Conservation (phyloP, 2,888 invertebrate genomes). For the Leptinotarsa peninsularis region DNA sequence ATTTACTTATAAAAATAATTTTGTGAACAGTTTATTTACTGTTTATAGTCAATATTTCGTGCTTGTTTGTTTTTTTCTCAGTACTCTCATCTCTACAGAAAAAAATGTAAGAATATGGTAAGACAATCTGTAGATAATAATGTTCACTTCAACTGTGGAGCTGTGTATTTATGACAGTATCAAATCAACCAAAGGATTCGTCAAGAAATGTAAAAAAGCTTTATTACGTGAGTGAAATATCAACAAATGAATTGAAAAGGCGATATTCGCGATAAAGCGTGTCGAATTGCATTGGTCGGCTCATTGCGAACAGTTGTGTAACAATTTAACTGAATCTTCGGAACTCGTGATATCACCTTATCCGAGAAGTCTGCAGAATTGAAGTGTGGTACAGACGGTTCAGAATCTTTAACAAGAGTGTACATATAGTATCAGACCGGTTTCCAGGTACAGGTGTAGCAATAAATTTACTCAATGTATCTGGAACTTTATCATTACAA, state of each 20-base stretch:
- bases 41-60: too few species aligned
- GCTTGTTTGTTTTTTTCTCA: too few species aligned
- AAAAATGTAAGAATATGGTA: too few species aligned
- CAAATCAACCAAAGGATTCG: background rate
- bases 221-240: background rate
- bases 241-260: background rate
- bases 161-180: too few species aligned
- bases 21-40: too few species aligned
- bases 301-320: background rate
- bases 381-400: background rate
- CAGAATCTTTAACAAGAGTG: constrained; percentile 14
- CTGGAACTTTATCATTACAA: background rate
- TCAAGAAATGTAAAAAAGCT: background rate
- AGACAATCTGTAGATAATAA: too few species aligned
- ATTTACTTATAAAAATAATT: too few species aligned
- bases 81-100: too few species aligned
- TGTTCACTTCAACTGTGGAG: too few species aligned
- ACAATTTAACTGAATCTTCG: background rate
- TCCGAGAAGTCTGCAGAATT: background rate
- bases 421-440: constrained; percentile 2
- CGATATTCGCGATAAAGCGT: too few species aligned
- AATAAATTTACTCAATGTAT: background rate
- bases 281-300: background rate
- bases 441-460: constrained; percentile 14
- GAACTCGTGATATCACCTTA: background rate